Percentiles rank a stretch among this genome's conserved stretches.
These are phyloP conservation scores for Galaxea fascicularis DNA, from an alignment of 92 coral and sea anemone genomes.

Conservation along the genomic window DNA sequence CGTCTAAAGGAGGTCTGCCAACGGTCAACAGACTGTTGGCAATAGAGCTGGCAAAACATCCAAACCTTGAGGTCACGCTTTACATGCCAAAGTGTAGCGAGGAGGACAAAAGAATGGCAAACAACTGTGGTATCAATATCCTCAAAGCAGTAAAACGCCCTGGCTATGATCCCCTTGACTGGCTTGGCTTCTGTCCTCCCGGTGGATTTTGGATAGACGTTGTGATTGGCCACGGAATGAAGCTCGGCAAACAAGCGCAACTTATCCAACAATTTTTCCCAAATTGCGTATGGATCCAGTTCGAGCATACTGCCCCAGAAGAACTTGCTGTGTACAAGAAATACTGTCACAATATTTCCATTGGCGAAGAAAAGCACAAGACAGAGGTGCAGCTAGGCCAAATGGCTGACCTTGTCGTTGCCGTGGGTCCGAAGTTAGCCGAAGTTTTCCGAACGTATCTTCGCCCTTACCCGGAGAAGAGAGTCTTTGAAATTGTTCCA, in stretches of 20 bases:
- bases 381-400: slow-evolving; percentile 6
- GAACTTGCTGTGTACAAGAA: slow-evolving; percentile 36
- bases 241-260: slow-evolving; percentile 37
- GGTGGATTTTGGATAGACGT: slow-evolving; percentile 28
- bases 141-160: slow-evolving; percentile 24
- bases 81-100: slow-evolving; percentile 22
- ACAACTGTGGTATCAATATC: neutral
- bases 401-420: slow-evolving; percentile 40
- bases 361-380: slow-evolving; percentile 19
- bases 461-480: slow-evolving; percentile 21
- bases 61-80: slow-evolving; percentile 9
- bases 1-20: slow-evolving; percentile 33
- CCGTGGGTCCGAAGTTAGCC: slow-evolving; percentile 40
- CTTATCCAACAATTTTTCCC: neutral
- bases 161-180: slow-evolving; percentile 26
- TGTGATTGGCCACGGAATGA: slow-evolving; percentile 38
- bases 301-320: slow-evolving; percentile 49
- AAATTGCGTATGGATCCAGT: slow-evolving; percentile 30
- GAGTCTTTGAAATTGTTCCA: slow-evolving; percentile 24
- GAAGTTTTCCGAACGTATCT: slow-evolving; percentile 18
- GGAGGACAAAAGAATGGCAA: slow-evolving; percentile 23
- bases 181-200: slow-evolving; percentile 4
- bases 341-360: neutral
- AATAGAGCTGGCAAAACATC: slow-evolving; percentile 20
- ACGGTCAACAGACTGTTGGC: slow-evolving; percentile 40